Base-by-base conservation (phyloP, 2,888 invertebrate species). In the Stictocephala bisonia region DNA sequence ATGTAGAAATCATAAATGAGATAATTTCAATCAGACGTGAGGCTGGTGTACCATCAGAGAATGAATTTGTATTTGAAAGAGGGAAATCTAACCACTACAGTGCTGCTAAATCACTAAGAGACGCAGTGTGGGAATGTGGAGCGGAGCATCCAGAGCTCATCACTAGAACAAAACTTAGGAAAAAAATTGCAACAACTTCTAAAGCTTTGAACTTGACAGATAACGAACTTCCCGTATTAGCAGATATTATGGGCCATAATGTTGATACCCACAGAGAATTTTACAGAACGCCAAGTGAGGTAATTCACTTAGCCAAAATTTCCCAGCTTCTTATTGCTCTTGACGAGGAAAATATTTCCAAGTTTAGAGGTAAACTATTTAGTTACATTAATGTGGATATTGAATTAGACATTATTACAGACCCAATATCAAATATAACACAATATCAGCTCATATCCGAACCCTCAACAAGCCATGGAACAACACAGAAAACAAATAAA, bases 171-270 rank as follows among this genome's bases (percentile, higher is more conserved):
- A 64, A 6, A 18, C 60, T 64, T 7, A 2, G 60, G 11, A 64
- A 64, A 64, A 2, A 64, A 7, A 64, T 35, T 29, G 60, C 60
- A 35, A 64, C 35, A 0, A 31, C 35, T 64, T 64, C 15, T 0
- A 15, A 64, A 40, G 40, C 40, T 4, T 27, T 58, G 58, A 35
- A 22, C 20, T 22, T 64, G 9, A 64, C 60, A 7, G 40, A 64
- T 20, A 64, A 64, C 22, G 60, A 64, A 7, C 9, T 35, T 9
- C 7, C n/a, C 9, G 20, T 64, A 20, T 40, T 64, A n/a, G 60
- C 60, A 6, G 60, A 64, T 35, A 35, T 64, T 40, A 64, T 64
- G 60, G 60, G 60, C 11, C 60, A 64, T 40, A 20, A 64, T 22
- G 35, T 35, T 35, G 26, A 29, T 18, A 64, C 60, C 9, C 60